phyloP scores from a whole-genome alignment of 2,113 vertebrate species.

The Otis tarda region DNA sequence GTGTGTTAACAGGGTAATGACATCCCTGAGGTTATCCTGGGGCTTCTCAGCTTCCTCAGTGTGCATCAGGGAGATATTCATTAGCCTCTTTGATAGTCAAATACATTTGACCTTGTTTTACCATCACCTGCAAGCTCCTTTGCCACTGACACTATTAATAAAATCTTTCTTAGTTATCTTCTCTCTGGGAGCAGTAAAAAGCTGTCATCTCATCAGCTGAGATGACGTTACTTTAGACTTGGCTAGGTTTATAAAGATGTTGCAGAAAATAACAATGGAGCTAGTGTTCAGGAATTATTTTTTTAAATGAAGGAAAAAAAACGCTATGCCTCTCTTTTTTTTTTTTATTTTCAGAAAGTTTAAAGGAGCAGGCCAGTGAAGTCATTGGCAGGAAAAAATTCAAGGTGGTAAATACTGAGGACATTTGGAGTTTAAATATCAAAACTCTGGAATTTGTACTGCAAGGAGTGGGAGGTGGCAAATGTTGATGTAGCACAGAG shows the following conservation, averaged over 20 bases:
- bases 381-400: not conserved
- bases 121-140: not conserved
- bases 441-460: not conserved
- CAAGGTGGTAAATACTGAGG: not conserved
- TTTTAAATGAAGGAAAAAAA: not conserved
- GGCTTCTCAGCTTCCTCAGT: not conserved
- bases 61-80: fast-evolving
- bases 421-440: not conserved
- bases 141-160: not conserved
- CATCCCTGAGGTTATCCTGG: not conserved
- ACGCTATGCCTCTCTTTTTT: fast-evolving
- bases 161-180: not conserved
- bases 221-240: not conserved
- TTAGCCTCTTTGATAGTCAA: no score
- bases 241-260: not conserved
- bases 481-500: not conserved
- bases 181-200: not conserved
- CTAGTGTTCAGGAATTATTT: not conserved
- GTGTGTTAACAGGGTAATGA: not conserved
- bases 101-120: not conserved
- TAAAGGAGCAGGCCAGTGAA: not conserved
- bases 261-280: not conserved
- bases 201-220: not conserved
- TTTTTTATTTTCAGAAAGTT: not conserved
- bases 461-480: fast-evolving